phyloP scores from a whole-genome alignment of 1,140 invertebrate species.

The Leguminivora glycinivorella region DNA sequence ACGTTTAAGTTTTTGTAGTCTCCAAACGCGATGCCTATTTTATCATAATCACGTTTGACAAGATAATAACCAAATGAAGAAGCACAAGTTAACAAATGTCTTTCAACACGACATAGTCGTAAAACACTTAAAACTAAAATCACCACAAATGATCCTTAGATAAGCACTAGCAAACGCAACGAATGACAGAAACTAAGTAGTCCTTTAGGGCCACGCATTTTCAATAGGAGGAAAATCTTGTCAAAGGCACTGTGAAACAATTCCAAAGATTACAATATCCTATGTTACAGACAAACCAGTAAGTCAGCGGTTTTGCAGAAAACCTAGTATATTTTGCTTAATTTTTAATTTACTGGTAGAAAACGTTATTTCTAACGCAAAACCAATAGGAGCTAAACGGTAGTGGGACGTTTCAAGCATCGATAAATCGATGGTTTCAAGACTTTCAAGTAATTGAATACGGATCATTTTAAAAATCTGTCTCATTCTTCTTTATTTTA shows the following conservation, averaged over 20 bases:
- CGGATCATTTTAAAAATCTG: too few relatives aligned
- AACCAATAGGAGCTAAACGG: too few relatives aligned
- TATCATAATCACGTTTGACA: neutral
- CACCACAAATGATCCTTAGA: neutral
- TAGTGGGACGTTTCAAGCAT: too few relatives aligned
- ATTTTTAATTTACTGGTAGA: too few relatives aligned
- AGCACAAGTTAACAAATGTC: neutral
- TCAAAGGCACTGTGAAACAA: constrained; percentile 1
- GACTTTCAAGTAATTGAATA: too few relatives aligned
- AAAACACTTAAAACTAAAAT: neutral
- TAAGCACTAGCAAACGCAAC: neutral
- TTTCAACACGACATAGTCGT: neutral
- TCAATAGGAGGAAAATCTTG: neutral
- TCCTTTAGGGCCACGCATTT: neutral
- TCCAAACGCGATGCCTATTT: neutral
- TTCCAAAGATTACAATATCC: neutral
- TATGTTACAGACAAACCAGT: neutral
- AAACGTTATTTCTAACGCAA: too few relatives aligned
- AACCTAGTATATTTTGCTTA: neutral
- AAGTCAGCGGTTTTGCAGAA: neutral
- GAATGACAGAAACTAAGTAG: neutral
- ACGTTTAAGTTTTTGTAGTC: neutral
- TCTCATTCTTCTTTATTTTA: too few relatives aligned
- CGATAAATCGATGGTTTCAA: too few relatives aligned
- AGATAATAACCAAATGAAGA: neutral